Conservation (phyloP, 2,113 vertebrate species). For the Tychaedon coryphoeus region DNA sequence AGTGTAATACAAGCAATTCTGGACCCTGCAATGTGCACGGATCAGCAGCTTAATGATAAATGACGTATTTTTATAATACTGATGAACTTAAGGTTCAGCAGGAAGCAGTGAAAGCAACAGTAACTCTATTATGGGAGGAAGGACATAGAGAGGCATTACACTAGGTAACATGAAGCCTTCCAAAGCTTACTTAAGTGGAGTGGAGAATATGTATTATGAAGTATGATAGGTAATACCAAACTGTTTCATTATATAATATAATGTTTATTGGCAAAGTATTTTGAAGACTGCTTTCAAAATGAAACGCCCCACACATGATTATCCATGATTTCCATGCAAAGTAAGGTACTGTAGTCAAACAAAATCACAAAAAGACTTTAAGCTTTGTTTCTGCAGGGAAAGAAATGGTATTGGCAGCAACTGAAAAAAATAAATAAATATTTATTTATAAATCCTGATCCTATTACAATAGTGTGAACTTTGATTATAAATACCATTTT, state of each 20-base stretch:
- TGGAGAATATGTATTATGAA: not conserved
- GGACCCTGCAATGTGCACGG: not conserved
- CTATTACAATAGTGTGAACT: not conserved
- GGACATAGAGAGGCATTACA: not conserved
- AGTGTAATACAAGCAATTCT: not conserved
- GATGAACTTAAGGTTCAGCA: not conserved
- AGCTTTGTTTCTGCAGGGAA: not conserved
- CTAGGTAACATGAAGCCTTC: not conserved
- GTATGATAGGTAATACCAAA: not conserved
- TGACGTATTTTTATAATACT: not conserved
- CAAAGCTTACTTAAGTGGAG: not conserved
- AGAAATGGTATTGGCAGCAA: not conserved
- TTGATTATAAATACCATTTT: not conserved
- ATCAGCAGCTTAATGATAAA: not conserved
- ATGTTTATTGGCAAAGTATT: not conserved
- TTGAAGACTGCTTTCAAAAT: slow-evolving; percentile 20
- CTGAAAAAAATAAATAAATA: not conserved
- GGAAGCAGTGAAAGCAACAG: not conserved
- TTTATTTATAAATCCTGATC: not conserved
- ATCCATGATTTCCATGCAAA: not conserved
- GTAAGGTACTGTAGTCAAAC: not conserved
- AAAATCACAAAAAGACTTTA: not conserved
- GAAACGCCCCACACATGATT: not conserved
- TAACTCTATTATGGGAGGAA: not conserved
- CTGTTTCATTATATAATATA: not conserved